Base-by-base conservation (phyloP, 2,113 vertebrate genomes). In the Natator depressus region DNA sequence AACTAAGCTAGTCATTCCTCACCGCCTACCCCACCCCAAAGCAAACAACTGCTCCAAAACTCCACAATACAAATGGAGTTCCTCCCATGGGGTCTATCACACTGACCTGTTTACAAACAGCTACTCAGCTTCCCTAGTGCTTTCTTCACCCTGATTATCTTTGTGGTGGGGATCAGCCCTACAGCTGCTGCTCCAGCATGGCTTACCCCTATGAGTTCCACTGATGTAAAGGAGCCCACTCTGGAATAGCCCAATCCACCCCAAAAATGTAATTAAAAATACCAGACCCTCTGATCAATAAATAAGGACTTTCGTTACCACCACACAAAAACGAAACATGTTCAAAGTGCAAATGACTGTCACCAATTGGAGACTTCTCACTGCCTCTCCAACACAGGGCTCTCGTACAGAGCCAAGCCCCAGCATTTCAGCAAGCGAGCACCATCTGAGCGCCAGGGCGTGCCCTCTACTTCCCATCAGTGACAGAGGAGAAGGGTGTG, bases 341-440 rank as follows among this genome's bases (percentile, higher is more conserved):
- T 98, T 98, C 98, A 98, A 98, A 98, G 98, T 98, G 98, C 98
- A 98, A 98, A 98, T 98, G 97, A 97, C 98, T 98, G 98, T 97
- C 97, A 97, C 98, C 95, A 98, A 95, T 97, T 97, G 96, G 97
- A 98, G 98, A 98, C 98, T 98, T 97, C 97, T 98, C 97, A 96
- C 95, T 50, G 84, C 97, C 97, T 98, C 97, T 98, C 97, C 96
- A 92, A 97, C 94, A 94, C 82, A 97, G 89, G 97, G 96, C 97
- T 97, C 97, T 96, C 25, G 59, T 90, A 83, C 78, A 83, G 47
- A 96, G 97, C 82, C 92, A 87, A 25, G 89, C 96, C 97, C 96
- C 96, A 90, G 97, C 97, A 97, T 97, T 96, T 97, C 92, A 97
- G 95, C 96, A 76, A 97, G 96, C 94, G 95, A 98, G 98, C 98